Percentiles rank a stretch among this genome's conserved stretches.
phyloP scores from a whole-genome alignment of 2,113 vertebrate genomes.

The Microtus oregoni region DNA sequence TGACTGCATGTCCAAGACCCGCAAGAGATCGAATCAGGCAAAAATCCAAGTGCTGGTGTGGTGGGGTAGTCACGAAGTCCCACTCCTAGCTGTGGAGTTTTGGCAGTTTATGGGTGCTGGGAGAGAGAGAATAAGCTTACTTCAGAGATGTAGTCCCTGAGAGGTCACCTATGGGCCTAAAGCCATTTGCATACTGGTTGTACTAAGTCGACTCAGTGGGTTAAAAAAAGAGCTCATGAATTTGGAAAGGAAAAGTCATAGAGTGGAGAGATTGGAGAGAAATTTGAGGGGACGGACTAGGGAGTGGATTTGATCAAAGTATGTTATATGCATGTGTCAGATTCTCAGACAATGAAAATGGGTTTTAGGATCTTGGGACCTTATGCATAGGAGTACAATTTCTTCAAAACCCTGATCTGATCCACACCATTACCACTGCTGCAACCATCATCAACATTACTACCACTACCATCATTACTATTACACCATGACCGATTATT shows the following conservation, averaged over 20 bases:
- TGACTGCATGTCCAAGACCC: no score
- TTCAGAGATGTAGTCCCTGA: background rate
- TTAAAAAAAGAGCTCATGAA: background rate
- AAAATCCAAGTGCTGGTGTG: background rate
- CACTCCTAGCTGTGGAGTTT: background rate
- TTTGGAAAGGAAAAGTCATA: background rate
- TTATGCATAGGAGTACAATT: constrained; percentile 6
- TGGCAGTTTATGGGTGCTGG: background rate
- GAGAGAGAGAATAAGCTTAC: background rate
- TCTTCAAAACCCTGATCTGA: background rate
- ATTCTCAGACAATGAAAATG: constrained; percentile 34
- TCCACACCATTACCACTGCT: background rate
- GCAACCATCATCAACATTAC: background rate
- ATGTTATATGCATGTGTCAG: background rate
- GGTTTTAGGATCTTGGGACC: background rate
- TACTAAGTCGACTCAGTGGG: background rate
- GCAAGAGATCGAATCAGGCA: background rate
- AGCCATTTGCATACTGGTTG: background rate
- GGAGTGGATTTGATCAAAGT: background rate
- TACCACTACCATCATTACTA: background rate
- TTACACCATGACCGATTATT: background rate
- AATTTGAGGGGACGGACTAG: background rate
- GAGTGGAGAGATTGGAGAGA: no score
- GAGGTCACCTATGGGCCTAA: background rate
- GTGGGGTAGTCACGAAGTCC: background rate